Percentiles rank a stretch among this genome's conserved stretches.
Evolutionary conservation across 2,888 invertebrate species (phyloP).

Genomic region (Seladonia tumulorum): DNA sequence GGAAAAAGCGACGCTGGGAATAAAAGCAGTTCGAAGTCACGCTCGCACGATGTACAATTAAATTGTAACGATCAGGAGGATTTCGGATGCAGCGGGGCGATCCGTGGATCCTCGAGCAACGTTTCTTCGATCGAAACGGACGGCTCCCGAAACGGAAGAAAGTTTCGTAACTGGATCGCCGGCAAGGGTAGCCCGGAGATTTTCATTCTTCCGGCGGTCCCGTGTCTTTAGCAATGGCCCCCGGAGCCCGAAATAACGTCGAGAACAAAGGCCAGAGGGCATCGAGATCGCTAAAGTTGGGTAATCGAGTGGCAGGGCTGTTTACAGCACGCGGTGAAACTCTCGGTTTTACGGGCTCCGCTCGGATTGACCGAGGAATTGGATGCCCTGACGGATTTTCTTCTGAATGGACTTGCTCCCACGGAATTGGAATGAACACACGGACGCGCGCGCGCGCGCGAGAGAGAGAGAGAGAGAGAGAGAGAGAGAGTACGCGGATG

Average conservation of each 20-base stretch:
- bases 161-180: conserved; percentile 27
- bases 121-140: neutral
- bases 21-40: neutral
- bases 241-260: neutral
- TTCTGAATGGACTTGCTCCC: neutral
- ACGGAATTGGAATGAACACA: neutral
- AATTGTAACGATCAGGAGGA: neutral
- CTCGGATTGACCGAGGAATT: conserved; percentile 13
- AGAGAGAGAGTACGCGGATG: too few relatives aligned
- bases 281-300: conserved; percentile 22
- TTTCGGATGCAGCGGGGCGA: neutral
- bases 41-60: neutral
- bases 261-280: conserved; percentile 21
- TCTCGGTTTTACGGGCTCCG: conserved; percentile 1
- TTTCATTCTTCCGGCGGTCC: conserved; percentile 18
- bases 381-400: conserved; percentile 6
- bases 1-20: neutral
- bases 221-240: neutral
- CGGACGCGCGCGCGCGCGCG: neutral
- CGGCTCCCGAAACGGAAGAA: neutral
- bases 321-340: conserved; percentile 17
- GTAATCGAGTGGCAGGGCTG: conserved; percentile 27
- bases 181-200: neutral
- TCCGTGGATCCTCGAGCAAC: neutral
- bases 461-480: too few relatives aligned